Evolutionary conservation across 1,140 invertebrate species (phyloP).

Genomic region (Venturia canescens): DNA sequence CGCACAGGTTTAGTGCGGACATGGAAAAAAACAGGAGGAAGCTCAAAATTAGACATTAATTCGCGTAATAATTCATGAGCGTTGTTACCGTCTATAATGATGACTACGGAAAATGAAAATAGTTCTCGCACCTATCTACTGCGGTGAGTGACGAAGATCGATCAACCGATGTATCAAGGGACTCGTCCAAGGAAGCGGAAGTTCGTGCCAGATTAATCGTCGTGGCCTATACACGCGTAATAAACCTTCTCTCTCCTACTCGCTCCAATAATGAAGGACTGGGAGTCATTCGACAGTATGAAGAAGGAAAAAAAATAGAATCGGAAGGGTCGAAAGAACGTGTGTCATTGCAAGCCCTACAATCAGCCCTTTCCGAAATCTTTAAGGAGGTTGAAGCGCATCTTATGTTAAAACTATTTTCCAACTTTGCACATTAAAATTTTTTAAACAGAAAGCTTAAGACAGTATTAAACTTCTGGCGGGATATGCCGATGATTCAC

Average conservation of each 20-base stretch:
- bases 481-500: too few relatives aligned
- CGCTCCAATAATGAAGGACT: neutral
- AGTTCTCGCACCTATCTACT: neutral
- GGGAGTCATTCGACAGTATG: neutral
- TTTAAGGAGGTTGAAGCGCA: too few relatives aligned
- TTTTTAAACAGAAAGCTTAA: too few relatives aligned
- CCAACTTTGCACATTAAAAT: too few relatives aligned
- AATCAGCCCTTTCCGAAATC: neutral
- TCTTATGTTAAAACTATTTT: too few relatives aligned
- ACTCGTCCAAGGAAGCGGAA: conserved; percentile 10
- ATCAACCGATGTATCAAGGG: conserved; percentile 27
- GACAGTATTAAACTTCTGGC: too few relatives aligned
- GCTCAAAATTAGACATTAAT: neutral
- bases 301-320: neutral
- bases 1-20: too few relatives aligned
- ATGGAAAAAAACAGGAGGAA: neutral
- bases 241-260: neutral
- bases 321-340: neutral
- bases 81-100: neutral
- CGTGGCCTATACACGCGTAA: neutral
- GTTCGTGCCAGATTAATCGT: conserved; percentile 33
- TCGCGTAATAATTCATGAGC: neutral
- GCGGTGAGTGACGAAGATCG: conserved; percentile 22
- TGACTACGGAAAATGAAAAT: neutral
- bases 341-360: neutral